phyloP scores from a whole-genome alignment of 2,113 vertebrate species.

The Dromaius novaehollandiae region DNA sequence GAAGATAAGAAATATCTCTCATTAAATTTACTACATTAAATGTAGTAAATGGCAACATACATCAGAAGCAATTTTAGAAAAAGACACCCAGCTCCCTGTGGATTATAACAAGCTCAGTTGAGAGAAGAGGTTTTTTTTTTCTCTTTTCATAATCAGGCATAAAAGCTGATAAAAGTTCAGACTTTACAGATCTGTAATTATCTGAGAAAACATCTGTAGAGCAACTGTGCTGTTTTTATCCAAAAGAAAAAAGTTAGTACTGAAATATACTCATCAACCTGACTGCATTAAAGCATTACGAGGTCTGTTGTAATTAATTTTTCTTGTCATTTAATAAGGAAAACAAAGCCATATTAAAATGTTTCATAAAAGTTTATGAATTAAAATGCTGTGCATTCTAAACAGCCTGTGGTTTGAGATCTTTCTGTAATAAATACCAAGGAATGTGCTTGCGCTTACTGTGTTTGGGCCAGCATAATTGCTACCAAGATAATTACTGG shows the following conservation, averaged over 20 bases:
- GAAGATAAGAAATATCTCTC: not conserved
- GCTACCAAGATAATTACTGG: conserved; percentile 67
- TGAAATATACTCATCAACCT: conserved; percentile 14
- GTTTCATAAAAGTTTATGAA: conserved; percentile 57
- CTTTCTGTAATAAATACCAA: conserved; percentile 58
- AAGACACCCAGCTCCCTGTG: not conserved
- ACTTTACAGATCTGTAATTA: not conserved
- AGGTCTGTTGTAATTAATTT: conserved; percentile 49
- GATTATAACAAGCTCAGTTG: not conserved
- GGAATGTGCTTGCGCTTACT: conserved; percentile 61
- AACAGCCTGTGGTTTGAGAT: conserved; percentile 40
- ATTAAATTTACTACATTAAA: too few relatives aligned
- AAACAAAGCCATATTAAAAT: conserved; percentile 58
- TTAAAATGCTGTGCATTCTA: conserved; percentile 55
- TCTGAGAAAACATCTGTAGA: conserved; percentile 12
- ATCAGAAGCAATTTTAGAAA: not conserved
- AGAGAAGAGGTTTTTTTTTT: not conserved
- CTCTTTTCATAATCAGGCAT: not conserved
- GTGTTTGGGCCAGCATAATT: conserved; percentile 62
- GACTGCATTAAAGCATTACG: conserved; percentile 24
- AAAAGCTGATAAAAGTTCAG: conserved; percentile 30
- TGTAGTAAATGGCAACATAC: not conserved
- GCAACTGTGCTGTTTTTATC: not conserved
- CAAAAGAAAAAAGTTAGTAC: conserved; percentile 6
- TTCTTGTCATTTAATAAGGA: conserved; percentile 47